Evolutionary conservation across 2,113 vertebrate genomes (phyloP).

Genomic region (Gallinago jamesoni): DNA sequence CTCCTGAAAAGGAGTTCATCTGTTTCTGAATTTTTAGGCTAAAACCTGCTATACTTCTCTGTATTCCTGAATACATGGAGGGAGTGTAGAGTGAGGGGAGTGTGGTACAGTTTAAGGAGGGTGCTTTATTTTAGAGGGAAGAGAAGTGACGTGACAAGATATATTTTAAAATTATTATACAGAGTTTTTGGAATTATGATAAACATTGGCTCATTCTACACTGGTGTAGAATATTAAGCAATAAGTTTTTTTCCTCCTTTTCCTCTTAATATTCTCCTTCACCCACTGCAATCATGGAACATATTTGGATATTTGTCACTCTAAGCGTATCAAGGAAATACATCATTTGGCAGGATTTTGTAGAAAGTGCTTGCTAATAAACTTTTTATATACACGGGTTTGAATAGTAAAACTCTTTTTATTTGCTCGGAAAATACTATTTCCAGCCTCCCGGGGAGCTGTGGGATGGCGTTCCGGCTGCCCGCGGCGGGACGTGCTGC

Average conservation of each 20-base stretch:
- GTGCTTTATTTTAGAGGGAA: neutral
- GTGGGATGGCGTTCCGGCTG: neutral
- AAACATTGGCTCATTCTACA: rapidly evolving
- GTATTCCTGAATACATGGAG: neutral
- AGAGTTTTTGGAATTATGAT: rapidly evolving
- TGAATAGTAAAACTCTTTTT: neutral
- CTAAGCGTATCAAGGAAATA: neutral
- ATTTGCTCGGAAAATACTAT: neutral
- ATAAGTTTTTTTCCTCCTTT: neutral
- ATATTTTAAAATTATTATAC: neutral
- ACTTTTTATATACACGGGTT: neutral
- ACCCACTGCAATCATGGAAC: neutral
- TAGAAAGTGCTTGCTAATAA: neutral
- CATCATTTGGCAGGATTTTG: no score
- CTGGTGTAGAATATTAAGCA: no score
- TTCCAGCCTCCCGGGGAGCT: neutral
- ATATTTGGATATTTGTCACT: neutral
- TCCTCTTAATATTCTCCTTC: neutral
- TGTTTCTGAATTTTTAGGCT: neutral
- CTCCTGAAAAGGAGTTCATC: neutral
- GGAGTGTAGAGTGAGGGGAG: neutral
- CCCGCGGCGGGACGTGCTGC: neutral
- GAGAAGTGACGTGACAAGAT: neutral
- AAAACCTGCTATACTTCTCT: rapidly evolving
- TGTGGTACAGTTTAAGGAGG: neutral